phyloP scores from a whole-genome alignment of 2,888 invertebrate genomes.

The Tenthredo distinguenda region DNA sequence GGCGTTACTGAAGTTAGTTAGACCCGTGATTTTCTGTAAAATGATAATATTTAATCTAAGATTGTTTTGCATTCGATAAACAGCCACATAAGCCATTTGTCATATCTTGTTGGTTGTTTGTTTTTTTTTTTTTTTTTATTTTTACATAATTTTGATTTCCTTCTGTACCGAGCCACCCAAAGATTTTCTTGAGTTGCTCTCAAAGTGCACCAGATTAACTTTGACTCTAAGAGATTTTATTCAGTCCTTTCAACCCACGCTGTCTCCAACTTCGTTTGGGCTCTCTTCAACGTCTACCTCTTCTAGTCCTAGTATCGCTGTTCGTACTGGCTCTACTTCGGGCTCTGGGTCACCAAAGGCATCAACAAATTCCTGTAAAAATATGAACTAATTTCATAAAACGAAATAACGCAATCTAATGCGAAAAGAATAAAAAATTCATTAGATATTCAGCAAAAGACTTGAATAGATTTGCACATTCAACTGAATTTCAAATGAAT shows the following conservation, averaged over 20 bases:
- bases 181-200: constrained; percentile 53
- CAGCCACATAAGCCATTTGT: constrained; percentile 67
- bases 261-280: constrained; percentile 74
- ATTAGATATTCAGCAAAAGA: not conserved
- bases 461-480: not conserved
- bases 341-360: constrained; percentile 70
- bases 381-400: constrained; percentile 27
- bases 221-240: constrained; percentile 53
- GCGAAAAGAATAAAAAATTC: constrained; percentile 48
- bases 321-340: constrained; percentile 64
- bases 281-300: constrained; percentile 65
- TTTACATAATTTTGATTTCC: constrained; percentile 67
- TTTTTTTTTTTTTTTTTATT: constrained; percentile 53
- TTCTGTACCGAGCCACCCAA: constrained; percentile 64
- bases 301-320: constrained; percentile 41
- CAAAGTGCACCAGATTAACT: constrained; percentile 68
- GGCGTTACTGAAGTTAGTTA: constrained; percentile 59
- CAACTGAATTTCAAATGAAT: not conserved
- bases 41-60: constrained; percentile 63
- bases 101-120: constrained; percentile 61
- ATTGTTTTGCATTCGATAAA: constrained; percentile 67
- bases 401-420: not conserved
- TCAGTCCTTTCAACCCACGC: constrained; percentile 71
- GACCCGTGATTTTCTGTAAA: constrained; percentile 61
- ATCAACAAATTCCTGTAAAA: constrained; percentile 75